Percentiles rank a stretch among this genome's conserved stretches.
Evolutionary conservation across 2,797 vertebrate species (phyloP).

Genomic region (Heliangelus exortis): DNA sequence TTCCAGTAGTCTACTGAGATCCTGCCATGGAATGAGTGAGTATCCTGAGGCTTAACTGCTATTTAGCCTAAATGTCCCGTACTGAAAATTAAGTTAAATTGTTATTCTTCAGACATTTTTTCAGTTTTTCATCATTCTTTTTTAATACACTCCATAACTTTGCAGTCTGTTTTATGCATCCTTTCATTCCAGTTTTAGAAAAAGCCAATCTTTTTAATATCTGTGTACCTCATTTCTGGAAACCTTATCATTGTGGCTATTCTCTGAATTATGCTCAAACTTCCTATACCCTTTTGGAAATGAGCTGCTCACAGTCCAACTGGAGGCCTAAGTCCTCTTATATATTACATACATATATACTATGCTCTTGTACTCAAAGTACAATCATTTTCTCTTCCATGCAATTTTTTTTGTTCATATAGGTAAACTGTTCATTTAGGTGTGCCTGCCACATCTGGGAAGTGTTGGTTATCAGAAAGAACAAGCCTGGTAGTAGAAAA

Average conservation of each 20-base stretch:
- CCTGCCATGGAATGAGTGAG: background rate
- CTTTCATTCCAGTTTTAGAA: background rate
- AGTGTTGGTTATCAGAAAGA: background rate
- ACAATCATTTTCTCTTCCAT: background rate
- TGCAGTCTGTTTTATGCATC: background rate
- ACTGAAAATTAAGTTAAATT: background rate
- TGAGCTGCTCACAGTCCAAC: background rate
- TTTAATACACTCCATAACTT: background rate
- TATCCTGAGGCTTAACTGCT: background rate
- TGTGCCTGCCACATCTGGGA: background rate
- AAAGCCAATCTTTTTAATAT: background rate
- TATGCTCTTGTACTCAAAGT: background rate
- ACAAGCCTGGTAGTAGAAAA: background rate
- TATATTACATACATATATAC: too few species aligned
- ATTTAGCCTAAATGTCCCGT: background rate
- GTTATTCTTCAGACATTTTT: background rate
- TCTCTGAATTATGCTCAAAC: background rate
- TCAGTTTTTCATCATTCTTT: background rate
- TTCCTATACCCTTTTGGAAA: background rate
- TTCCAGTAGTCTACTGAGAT: background rate
- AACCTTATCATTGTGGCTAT: background rate
- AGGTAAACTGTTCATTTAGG: background rate
- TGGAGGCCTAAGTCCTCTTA: background rate
- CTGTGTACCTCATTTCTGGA: background rate
- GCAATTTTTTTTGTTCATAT: background rate